Evolutionary conservation across 2,113 vertebrate species (phyloP), one percentile per base, ranked within the genome.

Genomic region (Chunga burmeisteri): DNA sequence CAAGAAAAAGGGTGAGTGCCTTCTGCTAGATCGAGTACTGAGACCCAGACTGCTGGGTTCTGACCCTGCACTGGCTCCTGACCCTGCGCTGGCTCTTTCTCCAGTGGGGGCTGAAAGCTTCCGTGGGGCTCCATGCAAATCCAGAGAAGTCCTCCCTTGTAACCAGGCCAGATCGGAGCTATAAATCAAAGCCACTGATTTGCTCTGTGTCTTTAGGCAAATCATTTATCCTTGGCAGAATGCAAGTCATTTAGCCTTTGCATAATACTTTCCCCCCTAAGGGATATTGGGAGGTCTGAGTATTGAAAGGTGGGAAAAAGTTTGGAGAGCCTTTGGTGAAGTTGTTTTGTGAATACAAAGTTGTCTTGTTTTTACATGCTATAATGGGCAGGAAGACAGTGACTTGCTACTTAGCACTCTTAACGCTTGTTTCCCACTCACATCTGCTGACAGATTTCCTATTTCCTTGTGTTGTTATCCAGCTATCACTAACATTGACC

Each of bases 161-260:
- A 87, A 58, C 80, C 83, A 95, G 66, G 42, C 49, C 13, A 7
- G 58, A 94, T 59, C 53, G 73, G 59, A 84, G 81, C 59, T 68
- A 95, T 96, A 96, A 95, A 96, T 97, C 93, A 97, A 93, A 91
- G 46, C 49, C 86, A 73, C 70, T 94, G 92, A 91, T 94, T 94
- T 94, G 46, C 70, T 93, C 61, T 87, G 13, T 81, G 73, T 94
- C 96, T 97, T 92, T 70, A 87, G 96, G 91, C 94, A 94, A 94
- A 96, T 95, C 15, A 91, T 97, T 94, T 88, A 89, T 95, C 84
- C 90, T 77, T 65, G 75, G 56, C 62, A 88, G 65, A 92, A 93
- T 46, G 44, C 80, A 84, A 94, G 47, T 68, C 21, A 66, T 96
- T 94, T 87, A 85, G 66, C n/a, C 53, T 95, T 93, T 95, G 81